Conservation (phyloP, 1,140 invertebrate species). For the Rhopalosiphum maidis region DNA sequence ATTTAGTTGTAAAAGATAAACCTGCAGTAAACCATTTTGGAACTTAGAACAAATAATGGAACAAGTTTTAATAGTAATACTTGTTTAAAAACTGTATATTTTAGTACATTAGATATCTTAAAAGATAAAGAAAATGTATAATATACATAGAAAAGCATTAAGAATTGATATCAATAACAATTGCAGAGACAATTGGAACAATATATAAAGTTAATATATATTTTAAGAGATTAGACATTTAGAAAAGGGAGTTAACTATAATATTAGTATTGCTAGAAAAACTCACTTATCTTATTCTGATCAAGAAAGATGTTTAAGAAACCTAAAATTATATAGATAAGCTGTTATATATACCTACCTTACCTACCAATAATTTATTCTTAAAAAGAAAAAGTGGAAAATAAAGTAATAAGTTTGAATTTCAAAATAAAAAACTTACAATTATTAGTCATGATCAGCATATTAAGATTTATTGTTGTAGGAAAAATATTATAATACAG, state of each 20-base stretch:
- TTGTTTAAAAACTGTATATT: not conserved
- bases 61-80: not conserved
- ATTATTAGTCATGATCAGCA: no score
- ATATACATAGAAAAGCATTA: not conserved
- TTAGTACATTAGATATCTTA: conserved; percentile 2
- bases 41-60: not conserved
- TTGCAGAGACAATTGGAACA: not conserved
- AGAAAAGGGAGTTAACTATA: not conserved
- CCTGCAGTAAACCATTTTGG: not conserved
- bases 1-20: not conserved
- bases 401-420: no score
- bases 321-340: not conserved
- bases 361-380: not conserved
- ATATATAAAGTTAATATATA: not conserved
- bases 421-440: no score
- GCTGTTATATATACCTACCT: not conserved
- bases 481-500: no score
- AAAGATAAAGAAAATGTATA: not conserved
- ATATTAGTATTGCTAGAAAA: no score
- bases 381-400: no score
- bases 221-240: not conserved
- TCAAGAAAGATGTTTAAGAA: not conserved
- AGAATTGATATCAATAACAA: not conserved
- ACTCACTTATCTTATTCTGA: not conserved
- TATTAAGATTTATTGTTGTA: no score